Evolutionary conservation across 2,113 vertebrate genomes (phyloP), one percentile per base, ranked within the genome.

Genomic region (Oncorhynchus keta): DNA sequence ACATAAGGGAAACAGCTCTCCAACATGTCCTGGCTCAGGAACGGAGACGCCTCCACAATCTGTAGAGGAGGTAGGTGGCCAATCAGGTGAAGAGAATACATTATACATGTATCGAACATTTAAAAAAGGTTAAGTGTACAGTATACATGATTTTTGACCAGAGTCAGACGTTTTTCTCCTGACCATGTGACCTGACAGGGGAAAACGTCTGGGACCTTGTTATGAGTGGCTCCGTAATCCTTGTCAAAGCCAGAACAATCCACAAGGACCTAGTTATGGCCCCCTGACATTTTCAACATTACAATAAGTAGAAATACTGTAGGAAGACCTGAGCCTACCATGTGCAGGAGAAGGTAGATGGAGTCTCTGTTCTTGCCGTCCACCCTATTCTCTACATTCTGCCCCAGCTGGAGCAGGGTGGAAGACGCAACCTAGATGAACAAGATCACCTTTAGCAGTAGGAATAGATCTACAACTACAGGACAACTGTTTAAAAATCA

Each of bases 1-100:
- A 95, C 96, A 0, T 97, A 97, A 0, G 97, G 97, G 81, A 98
- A 98, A 81, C 95, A 96, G 85, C 88, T 92, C 87, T 98, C 97
- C 91, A 98, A 86, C 94, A 97, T 95, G 91, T 97, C 96, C 79
- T 95, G 90, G 20, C 92, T 97, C 79, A 98, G 89, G 89, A 95
- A 97, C 0, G 95, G 92, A 2, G 96, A 98, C 79, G 96, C 93
- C 7, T 98, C 94, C 82, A 97, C 95, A 2, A 98, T 94, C 96
- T 98, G 78, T 3, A 84, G 85, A 45, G 61, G 0, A 68, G 79
- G 67, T 3, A 35, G 7, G 30, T 8, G 22, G 32, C 7, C n/a
- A 30, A 16, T 18, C 5, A 20, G 61, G 9, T 11, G 39, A 45
- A 45, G 39, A 45, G 39, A 45, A 11, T 45, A 45, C 39, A 45